Base-by-base conservation (phyloP, 1,140 invertebrate species). In the Leptopilina boulardi region DNA sequence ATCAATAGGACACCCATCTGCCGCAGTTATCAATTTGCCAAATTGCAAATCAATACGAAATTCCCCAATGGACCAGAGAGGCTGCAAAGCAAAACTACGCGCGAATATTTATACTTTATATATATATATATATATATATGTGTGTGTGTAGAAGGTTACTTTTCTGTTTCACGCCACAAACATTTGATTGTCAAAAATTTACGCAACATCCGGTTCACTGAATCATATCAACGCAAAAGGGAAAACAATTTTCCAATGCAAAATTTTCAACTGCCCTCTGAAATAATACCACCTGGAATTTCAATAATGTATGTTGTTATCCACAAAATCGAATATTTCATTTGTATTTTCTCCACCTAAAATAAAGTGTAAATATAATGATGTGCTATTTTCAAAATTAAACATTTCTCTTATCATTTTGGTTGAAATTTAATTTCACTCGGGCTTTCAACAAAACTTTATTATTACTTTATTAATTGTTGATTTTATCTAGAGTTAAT, bases 41-140 rank as follows among this genome's bases (percentile, higher is more conserved):
- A 89, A 90, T 88, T 87, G 86, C 87, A 85, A 89, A 90, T 90
- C 88, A 85, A 90, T 88, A 89, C 82, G 70, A 75, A 83, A 82
- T 83, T 80, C 80, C 76, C 59, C 80, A 78, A 38, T 78, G 75
- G 80, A 79, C 71, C 23, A 34, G 34, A 38, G 34, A n/a, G 73
- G 71, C 70, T 78, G 71, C 77, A 80, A 38, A 80, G 59, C 70
- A 76, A 74, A 76, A 75, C 77, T 76, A n/a, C n/a, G n/a, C 34
- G 34, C 34, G 77, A 78, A 80, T 76, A 81, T 78, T 82, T 82
- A 76, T 73, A 38, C 5, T 30, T 3, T 30, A 30, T 30, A 30
- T 30, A 30, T 30, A 30, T 30, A 30, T 30, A 30, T 30, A 30
- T 2, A 5, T 6, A 38, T 38, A 9, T 74, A 66, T 59, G 71